These are phyloP conservation scores for Amphipoea lucens DNA, from an alignment of 2,888 invertebrate genomes.

Conservation along the genomic window DNA sequence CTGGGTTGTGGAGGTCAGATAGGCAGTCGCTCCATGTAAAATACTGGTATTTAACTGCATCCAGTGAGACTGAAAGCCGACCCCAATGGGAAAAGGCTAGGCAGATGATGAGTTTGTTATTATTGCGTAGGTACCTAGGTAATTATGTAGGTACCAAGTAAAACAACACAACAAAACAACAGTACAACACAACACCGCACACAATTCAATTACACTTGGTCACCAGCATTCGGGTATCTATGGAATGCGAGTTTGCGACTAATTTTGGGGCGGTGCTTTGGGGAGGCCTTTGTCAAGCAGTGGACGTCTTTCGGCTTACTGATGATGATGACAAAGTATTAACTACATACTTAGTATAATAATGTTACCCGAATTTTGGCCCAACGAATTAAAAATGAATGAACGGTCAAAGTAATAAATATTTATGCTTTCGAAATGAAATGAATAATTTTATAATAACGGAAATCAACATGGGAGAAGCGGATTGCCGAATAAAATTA, in stretches of 20 bases:
- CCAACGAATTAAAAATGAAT: slow-evolving; percentile 24
- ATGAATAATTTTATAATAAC: slow-evolving; percentile 47
- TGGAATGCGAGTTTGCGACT: background rate
- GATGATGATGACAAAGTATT: background rate
- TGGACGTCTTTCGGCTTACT: background rate
- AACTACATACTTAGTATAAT: background rate
- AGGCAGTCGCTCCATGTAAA: too few species aligned
- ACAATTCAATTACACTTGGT: background rate
- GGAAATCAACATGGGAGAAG: slow-evolving; percentile 27
- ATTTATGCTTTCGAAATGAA: slow-evolving; percentile 38
- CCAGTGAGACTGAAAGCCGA: too few species aligned
- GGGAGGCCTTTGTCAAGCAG: background rate
- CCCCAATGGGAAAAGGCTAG: too few species aligned
- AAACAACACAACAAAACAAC: too few species aligned
- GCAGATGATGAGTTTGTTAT: background rate
- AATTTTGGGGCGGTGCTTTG: background rate
- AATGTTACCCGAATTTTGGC: background rate
- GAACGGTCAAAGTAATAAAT: slow-evolving; percentile 24
- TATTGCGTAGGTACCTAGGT: background rate
- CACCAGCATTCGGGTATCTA: background rate
- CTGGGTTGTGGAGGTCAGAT: too few species aligned
- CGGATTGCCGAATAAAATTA: slow-evolving; percentile 31
- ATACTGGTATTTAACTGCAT: too few species aligned
- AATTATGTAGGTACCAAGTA: too few species aligned
- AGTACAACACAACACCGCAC: too few species aligned